These are phyloP conservation scores for Thamnophis elegans DNA, from an alignment of 2,797 vertebrate species.

Conservation along the genomic window DNA sequence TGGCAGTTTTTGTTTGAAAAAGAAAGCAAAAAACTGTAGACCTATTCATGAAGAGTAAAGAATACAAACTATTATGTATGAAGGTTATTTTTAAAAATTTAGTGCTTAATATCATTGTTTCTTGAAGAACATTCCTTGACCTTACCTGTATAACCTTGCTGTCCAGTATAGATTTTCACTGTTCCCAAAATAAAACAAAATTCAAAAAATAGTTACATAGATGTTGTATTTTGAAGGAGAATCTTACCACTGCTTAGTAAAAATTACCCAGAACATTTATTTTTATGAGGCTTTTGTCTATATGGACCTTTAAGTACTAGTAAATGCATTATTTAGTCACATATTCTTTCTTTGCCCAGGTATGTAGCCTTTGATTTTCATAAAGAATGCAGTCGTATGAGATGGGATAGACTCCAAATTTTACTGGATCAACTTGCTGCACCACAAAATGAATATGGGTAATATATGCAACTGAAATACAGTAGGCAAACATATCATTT, in stretches of 20 bases:
- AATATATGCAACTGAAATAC: conserved; percentile 28
- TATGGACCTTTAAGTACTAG: neutral
- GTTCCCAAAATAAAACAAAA: neutral
- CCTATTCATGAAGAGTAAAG: neutral
- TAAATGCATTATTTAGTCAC: neutral
- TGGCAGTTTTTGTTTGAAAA: neutral
- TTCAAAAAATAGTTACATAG: neutral
- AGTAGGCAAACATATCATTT: neutral
- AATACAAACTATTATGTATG: neutral
- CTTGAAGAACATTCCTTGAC: neutral
- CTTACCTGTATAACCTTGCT: neutral
- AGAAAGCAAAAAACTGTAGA: neutral
- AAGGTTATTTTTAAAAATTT: neutral
- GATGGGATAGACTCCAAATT: conserved; percentile 92
- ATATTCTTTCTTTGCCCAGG: conserved; percentile 66
- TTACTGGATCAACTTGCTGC: conserved; percentile 86
- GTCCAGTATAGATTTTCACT: neutral
- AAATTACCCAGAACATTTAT: neutral
- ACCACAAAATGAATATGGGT: conserved; percentile 90
- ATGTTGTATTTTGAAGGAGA: neutral
- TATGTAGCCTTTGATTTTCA: conserved; percentile 96
- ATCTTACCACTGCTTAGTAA: neutral
- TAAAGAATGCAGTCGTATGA: conserved; percentile 94
- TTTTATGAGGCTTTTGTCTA: neutral
- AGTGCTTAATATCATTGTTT: neutral